Base-by-base conservation (phyloP, 1,140 invertebrate genomes). In the Cyclargus thomasi region DNA sequence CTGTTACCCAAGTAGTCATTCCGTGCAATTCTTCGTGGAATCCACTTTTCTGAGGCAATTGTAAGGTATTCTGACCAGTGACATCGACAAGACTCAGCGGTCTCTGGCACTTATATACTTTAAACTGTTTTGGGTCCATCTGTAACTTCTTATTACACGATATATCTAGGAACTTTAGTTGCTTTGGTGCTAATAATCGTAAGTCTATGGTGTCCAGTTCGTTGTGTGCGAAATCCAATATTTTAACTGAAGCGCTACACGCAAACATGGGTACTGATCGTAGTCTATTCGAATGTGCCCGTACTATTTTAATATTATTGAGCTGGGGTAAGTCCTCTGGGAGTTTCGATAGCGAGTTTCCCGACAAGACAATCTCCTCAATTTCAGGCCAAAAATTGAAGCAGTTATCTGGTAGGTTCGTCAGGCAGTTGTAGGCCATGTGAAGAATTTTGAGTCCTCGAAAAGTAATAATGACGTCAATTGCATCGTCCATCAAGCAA, bases 141-240 rank as follows among this genome's bases (percentile, higher is more conserved):
- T 95, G 95, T 7, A 96, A 85, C 75, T 95, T 93, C 18, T 93
- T 91, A 77, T 97, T 97, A 65, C 96, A 96, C 0, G 96, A 97
- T 76, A 97, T 93, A 78, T 97, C 96, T 47, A 97, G 86, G 82
- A 96, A 96, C 79, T 96, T 95, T 10, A 97, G 90, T 80, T 96
- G 95, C 55, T 95, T 94, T 20, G 96, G 95, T 35, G 96, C 94
- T 22, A 97, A 78, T 1, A 93, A 91, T 53, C 94, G 92, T 67
- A 97, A 87, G 86, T 97, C 95, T 57, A 97, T 92, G 66, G 93
- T 92, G 78, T 96, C 95, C 55, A 97, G 83, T 83, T 96, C 95
- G 83, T 97, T 97, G 76, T 97, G 95, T 0, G 96, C 96, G 67
- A 97, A 91, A 90, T 97, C 96, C 39, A 97, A 85, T 47, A 97